Percentiles rank a stretch among this genome's conserved stretches.
Evolutionary conservation across 2,113 vertebrate species (phyloP).

Genomic region (Helogale parvula): DNA sequence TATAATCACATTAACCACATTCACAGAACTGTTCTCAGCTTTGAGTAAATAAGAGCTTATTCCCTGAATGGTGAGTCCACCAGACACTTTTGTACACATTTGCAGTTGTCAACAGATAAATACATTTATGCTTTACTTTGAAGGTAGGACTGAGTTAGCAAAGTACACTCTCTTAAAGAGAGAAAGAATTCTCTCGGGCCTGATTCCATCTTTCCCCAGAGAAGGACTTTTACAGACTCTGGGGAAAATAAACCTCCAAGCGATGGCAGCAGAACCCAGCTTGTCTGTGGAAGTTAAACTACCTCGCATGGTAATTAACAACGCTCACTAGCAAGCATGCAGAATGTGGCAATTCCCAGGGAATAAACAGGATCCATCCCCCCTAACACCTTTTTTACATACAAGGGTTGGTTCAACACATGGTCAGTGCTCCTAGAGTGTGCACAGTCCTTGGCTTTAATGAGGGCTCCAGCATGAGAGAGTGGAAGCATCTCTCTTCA

Average conservation of each 20-base stretch:
- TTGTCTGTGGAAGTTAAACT: background rate
- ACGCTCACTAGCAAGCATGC: background rate
- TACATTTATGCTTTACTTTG: background rate
- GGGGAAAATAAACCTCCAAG: background rate
- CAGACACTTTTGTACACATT: background rate
- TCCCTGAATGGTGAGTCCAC: background rate
- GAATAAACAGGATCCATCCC: background rate
- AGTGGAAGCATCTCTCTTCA: background rate
- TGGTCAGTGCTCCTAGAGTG: background rate
- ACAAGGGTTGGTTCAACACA: too few relatives aligned
- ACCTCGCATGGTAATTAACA: background rate
- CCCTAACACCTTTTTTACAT: background rate
- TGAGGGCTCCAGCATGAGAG: background rate
- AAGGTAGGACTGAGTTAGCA: background rate
- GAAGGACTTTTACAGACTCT: background rate
- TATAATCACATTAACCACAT: background rate
- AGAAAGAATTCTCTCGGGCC: background rate
- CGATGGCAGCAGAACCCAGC: background rate
- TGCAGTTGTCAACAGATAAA: background rate
- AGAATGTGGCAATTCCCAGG: background rate
- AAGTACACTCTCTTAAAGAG: background rate
- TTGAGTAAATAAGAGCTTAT: constrained; percentile 8
- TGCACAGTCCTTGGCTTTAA: background rate
- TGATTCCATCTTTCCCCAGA: background rate
- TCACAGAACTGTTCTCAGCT: background rate